These are phyloP conservation scores for Chiloscyllium punctatum DNA, from an alignment of 2,797 vertebrate species.

Conservation along the genomic window DNA sequence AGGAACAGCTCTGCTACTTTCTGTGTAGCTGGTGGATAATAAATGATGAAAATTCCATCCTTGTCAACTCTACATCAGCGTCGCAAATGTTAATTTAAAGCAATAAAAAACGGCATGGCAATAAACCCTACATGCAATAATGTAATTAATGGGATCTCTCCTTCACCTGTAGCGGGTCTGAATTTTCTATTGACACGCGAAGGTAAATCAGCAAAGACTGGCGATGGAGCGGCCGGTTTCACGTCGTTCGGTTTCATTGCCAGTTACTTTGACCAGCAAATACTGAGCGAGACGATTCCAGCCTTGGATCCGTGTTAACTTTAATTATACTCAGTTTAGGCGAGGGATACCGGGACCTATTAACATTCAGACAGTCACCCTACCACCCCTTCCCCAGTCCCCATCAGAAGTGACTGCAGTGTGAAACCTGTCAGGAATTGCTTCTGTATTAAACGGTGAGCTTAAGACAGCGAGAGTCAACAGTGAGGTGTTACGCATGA, in stretches of 20 bases:
- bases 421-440: not conserved
- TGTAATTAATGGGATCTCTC: not conserved
- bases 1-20: not conserved
- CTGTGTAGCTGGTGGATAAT: not conserved
- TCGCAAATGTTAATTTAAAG: not conserved
- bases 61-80: not conserved
- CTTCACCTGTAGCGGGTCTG: not conserved
- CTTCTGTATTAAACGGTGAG: not conserved
- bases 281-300: not conserved
- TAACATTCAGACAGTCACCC: no score
- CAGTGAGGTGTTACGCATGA: not conserved
- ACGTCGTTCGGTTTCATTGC: not conserved
- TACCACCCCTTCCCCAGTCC: no score
- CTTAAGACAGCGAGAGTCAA: not conserved
- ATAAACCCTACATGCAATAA: not conserved
- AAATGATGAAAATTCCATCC: not conserved
- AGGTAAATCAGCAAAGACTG: not conserved
- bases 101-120: not conserved
- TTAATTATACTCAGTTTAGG: not conserved
- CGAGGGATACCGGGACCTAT: not conserved
- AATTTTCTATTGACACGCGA: not conserved
- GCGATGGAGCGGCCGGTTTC: not conserved
- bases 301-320: not conserved
- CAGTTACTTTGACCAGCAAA: not conserved
- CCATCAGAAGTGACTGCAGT: not conserved